phyloP scores from a whole-genome alignment of 2,888 invertebrate genomes.

The Thysanoteuthis rhombus region DNA sequence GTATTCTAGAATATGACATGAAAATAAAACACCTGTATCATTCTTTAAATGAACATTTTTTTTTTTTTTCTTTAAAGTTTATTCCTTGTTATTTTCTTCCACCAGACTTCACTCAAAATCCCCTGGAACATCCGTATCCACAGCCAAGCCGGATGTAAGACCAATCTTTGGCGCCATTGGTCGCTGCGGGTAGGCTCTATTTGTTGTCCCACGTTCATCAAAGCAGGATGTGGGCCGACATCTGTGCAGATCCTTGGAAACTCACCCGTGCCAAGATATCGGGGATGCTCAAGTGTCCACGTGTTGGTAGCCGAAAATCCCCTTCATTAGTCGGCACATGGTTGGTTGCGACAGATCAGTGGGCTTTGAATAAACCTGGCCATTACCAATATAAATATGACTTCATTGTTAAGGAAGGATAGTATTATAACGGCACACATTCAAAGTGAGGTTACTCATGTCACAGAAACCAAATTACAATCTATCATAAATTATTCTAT shows the following conservation, averaged over 20 bases:
- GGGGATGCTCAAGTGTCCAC: not conserved
- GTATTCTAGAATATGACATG: no score
- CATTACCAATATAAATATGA: slow-evolving; percentile 62
- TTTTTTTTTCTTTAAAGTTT: no score
- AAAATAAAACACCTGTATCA: no score
- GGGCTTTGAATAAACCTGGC: slow-evolving; percentile 59
- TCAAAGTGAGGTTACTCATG: not conserved
- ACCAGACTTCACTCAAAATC: not conserved
- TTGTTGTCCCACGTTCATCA: not conserved
- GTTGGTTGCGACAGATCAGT: slow-evolving; percentile 57
- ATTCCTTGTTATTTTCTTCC: no score
- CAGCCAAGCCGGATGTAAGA: not conserved
- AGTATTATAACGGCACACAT: no score
- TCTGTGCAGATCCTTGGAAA: not conserved
- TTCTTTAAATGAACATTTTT: no score
- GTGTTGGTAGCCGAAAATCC: slow-evolving; percentile 53
- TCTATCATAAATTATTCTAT: no score
- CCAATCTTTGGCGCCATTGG: not conserved
- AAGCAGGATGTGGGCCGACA: not conserved
- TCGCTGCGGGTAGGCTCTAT: not conserved
- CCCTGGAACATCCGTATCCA: not conserved
- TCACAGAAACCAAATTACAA: not conserved
- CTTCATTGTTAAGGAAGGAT: slow-evolving; percentile 49
- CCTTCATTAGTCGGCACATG: slow-evolving; percentile 56
- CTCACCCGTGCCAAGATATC: not conserved